Evolutionary conservation across 2,113 vertebrate species (phyloP).

Genomic region (Lynx canadensis): DNA sequence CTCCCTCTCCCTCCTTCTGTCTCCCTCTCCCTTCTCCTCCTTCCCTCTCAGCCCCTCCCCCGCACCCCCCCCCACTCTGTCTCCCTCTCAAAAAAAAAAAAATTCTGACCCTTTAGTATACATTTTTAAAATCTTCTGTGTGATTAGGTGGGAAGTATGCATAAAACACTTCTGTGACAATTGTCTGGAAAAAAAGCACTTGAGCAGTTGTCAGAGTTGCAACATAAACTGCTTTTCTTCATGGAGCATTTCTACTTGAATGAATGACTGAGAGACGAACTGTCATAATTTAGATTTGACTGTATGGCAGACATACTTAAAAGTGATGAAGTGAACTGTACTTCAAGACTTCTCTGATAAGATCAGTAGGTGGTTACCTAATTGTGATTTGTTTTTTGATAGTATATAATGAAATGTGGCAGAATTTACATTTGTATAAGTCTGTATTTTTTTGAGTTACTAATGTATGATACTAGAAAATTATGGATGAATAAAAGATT

Average conservation of each 20-base stretch:
- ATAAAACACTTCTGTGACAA: background rate
- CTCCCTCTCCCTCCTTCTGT: too few species aligned
- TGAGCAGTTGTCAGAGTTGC: background rate
- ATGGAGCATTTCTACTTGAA: background rate
- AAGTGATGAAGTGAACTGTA: background rate
- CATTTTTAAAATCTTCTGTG: background rate
- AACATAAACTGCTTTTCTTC: background rate
- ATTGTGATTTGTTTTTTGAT: background rate
- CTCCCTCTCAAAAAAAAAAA: too few species aligned
- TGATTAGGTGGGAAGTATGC: background rate
- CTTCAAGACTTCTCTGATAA: background rate
- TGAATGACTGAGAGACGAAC: background rate
- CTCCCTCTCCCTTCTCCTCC: too few species aligned
- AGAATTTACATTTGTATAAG: background rate
- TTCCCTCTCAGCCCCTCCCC: too few species aligned
- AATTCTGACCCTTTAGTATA: background rate
- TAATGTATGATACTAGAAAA: background rate
- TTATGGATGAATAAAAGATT: background rate
- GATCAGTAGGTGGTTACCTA: background rate
- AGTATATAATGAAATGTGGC: background rate
- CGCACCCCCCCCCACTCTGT: too few species aligned
- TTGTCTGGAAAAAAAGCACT: background rate
- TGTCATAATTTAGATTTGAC: background rate
- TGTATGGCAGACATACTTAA: background rate
- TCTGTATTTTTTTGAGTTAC: constrained; percentile 9